Evolutionary conservation across 2,888 invertebrate species (phyloP).

Genomic region (Gortyna flavago): DNA sequence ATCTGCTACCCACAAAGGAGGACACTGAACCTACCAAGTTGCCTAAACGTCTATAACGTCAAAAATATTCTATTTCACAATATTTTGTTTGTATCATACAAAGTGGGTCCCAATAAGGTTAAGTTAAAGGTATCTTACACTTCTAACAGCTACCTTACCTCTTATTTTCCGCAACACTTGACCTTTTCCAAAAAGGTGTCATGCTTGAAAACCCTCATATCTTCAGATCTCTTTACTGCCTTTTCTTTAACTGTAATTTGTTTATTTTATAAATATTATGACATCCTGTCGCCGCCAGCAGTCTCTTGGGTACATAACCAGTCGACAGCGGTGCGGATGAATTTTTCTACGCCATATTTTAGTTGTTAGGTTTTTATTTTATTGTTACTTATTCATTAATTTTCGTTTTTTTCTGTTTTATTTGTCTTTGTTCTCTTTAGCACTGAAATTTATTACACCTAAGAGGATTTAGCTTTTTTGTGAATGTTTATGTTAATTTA

Average conservation of each 20-base stretch:
- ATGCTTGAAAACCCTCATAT: neutral
- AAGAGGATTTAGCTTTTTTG: conserved; percentile 23
- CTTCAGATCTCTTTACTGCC: neutral
- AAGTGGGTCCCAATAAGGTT: neutral
- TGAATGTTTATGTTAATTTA: conserved; percentile 1
- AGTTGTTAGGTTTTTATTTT: neutral
- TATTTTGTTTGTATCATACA: neutral
- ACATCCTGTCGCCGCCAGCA: neutral
- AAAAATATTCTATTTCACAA: neutral
- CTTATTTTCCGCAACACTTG: conserved; percentile 3
- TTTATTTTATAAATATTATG: neutral
- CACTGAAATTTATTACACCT: conserved; percentile 31
- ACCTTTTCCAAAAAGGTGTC: conserved; percentile 9
- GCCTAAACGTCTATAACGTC: neutral
- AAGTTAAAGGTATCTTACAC: neutral
- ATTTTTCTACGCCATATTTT: neutral
- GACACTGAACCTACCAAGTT: neutral
- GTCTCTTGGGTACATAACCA: neutral
- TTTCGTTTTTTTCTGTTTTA: conserved; percentile 2
- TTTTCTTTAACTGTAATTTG: neutral
- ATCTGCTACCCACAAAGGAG: neutral
- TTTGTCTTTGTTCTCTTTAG: conserved; percentile 32
- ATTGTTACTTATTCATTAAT: too few species aligned
- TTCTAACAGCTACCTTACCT: neutral
- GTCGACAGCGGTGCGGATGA: neutral